phyloP scores from a whole-genome alignment of 2,888 invertebrate genomes.

The Taphrorychus bicolor region DNA sequence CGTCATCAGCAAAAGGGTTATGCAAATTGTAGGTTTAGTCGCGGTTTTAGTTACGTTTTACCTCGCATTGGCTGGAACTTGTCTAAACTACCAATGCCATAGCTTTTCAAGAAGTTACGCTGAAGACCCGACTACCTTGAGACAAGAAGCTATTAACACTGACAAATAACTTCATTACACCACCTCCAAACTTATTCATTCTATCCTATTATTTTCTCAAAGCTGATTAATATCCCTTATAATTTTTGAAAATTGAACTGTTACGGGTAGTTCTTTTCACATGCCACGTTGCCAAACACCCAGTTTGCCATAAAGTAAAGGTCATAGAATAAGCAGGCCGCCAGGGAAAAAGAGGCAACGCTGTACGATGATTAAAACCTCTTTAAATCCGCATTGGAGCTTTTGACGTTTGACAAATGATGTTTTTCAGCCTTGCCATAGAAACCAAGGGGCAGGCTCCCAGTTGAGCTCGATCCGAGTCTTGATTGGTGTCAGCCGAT shows the following conservation, averaged over 20 bases:
- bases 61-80: too few relatives aligned
- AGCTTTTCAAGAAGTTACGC: too few relatives aligned
- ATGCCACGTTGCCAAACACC: slow-evolving; percentile 21
- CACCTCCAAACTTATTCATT: slow-evolving; percentile 22
- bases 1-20: slow-evolving; percentile 3
- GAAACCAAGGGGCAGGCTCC: slow-evolving; percentile 48
- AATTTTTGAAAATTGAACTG: slow-evolving; percentile 40
- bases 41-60: too few relatives aligned
- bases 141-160: slow-evolving; percentile 39
- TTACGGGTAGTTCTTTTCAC: slow-evolving; percentile 20
- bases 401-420: slow-evolving; percentile 53
- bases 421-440: slow-evolving; percentile 49
- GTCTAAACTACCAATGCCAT: too few relatives aligned
- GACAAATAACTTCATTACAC: slow-evolving; percentile 42
- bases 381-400: slow-evolving; percentile 33
- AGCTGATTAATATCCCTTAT: slow-evolving; percentile 39
- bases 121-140: not conserved
- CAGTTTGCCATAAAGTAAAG: not conserved
- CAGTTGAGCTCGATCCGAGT: slow-evolving; percentile 47
- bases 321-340: not conserved
- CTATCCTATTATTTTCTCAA: slow-evolving; percentile 33
- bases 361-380: slow-evolving; percentile 18
- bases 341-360: slow-evolving; percentile 19
- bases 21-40: slow-evolving; percentile 11
- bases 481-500: slow-evolving; percentile 54